Evolutionary conservation across 2,888 invertebrate genomes (phyloP), one percentile per base, ranked within the genome.

Genomic region (Tineola bisselliella): DNA sequence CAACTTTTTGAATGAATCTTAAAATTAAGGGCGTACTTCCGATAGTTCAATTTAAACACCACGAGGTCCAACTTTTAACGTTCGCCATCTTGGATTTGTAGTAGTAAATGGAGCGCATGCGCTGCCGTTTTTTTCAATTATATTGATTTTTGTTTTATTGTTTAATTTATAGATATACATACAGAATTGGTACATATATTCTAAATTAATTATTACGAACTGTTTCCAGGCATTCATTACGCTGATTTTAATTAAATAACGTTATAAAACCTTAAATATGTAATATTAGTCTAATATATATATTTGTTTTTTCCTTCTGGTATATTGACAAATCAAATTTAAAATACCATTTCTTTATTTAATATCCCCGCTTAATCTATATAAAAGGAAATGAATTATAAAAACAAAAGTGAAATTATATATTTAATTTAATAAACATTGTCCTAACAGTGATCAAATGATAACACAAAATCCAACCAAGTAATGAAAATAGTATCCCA

Each of bases 391-490:
- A 44, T 2, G 8, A 13, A 44, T 4, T 44, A 48, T 4, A 17
- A 48, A 15, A 48, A n/a, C n/a, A 17, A 48, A 48, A 13, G 11
- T 5, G 13, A 5, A 15, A 48, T 58, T 15, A 30, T 33, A 30
- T 13, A 15, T 33, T 33, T 5, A 33, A n/a, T 15, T 33, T 58
- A 30, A 58, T 33, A 19, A 71, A 65, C 13, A 71, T 15, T 11
- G 73, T 10, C n/a, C 77, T 68, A 18, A 76, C 63, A 59, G 75
- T 74, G n/a, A 81, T 69, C 0, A 78, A 67, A 52, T 78, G 66
- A 0, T 65, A 70, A 63, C 75, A 72, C 4, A 73, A 44, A 1
- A 70, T 43, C 0, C 66, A 70, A 2, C 81, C 80, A n/a, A 70
- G 65, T 0, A 67, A 1, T 66, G 69, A 73, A 0, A 66, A 64